phyloP scores from a whole-genome alignment of 2,888 invertebrate species.

The Eristalinus sepulchralis region DNA sequence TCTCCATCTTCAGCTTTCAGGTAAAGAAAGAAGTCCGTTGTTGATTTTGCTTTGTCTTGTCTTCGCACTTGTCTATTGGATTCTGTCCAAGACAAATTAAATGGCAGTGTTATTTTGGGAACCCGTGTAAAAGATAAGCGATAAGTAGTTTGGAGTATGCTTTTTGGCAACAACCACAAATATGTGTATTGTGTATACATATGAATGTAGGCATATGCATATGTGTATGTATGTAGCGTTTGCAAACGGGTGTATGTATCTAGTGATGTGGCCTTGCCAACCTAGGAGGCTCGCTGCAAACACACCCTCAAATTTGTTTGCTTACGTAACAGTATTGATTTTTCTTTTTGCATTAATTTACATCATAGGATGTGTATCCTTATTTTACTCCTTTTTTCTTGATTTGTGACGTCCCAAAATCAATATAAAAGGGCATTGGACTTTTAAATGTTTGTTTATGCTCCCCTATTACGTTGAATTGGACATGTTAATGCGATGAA shows the following conservation, averaged over 20 bases:
- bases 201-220: neutral
- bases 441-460: neutral
- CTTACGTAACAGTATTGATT: constrained; percentile 59
- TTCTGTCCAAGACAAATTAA: constrained; percentile 49
- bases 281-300: constrained; percentile 52
- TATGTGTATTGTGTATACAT: neutral
- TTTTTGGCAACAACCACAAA: neutral
- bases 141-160: neutral
- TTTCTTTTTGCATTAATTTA: constrained; percentile 4
- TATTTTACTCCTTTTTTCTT: neutral
- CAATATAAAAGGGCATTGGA: neutral
- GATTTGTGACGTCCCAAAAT: neutral
- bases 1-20: neutral
- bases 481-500: neutral
- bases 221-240: neutral
- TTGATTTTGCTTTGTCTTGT: neutral
- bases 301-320: constrained; percentile 49
- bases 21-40: constrained; percentile 1
- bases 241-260: too few relatives aligned
- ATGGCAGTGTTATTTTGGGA: constrained; percentile 63
- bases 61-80: constrained; percentile 36
- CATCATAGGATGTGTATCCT: neutral
- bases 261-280: neutral
- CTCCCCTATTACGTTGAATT: neutral
- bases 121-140: constrained; percentile 10